phyloP scores from a whole-genome alignment of 2,113 vertebrate species.

The Cygnus atratus region DNA sequence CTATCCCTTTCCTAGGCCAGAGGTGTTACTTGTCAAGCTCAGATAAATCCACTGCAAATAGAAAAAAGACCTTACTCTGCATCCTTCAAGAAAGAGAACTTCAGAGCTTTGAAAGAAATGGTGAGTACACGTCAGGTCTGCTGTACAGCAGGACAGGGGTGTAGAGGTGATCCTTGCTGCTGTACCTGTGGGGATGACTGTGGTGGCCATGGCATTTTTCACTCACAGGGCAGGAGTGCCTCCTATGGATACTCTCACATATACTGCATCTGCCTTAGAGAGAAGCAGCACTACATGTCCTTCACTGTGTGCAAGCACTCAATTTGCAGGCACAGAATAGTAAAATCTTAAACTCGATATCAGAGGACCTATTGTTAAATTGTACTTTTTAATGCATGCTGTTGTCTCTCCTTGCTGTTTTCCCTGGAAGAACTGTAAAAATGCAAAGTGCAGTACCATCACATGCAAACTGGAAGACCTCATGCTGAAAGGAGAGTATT shows the following conservation, averaged over 20 bases:
- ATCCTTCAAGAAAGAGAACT: slow-evolving; percentile 83
- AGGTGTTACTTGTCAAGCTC: slow-evolving; percentile 80
- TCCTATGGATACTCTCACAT: background rate
- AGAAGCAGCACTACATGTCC: background rate
- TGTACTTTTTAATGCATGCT: background rate
- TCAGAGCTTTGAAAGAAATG: slow-evolving; percentile 76
- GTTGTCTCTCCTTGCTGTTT: background rate
- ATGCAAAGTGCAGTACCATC: slow-evolving; percentile 77
- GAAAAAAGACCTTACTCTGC: slow-evolving; percentile 57
- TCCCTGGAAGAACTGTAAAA: slow-evolving; percentile 82
- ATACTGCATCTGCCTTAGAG: background rate
- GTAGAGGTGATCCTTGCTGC: background rate
- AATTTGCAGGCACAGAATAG: background rate
- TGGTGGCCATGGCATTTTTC: background rate
- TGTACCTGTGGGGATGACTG: background rate
- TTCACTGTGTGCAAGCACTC: background rate
- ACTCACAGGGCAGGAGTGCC: background rate
- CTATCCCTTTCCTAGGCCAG: slow-evolving; percentile 71
- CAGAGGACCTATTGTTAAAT: background rate
- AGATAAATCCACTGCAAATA: slow-evolving; percentile 82
- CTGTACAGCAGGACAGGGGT: background rate
- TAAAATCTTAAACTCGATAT: background rate
- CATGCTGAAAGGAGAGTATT: slow-evolving; percentile 77
- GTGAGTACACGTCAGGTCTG: slow-evolving; percentile 68
- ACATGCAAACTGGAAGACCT: slow-evolving; percentile 84